Base-by-base conservation (phyloP, 2,888 invertebrate species). In the Oscheius onirici region DNA sequence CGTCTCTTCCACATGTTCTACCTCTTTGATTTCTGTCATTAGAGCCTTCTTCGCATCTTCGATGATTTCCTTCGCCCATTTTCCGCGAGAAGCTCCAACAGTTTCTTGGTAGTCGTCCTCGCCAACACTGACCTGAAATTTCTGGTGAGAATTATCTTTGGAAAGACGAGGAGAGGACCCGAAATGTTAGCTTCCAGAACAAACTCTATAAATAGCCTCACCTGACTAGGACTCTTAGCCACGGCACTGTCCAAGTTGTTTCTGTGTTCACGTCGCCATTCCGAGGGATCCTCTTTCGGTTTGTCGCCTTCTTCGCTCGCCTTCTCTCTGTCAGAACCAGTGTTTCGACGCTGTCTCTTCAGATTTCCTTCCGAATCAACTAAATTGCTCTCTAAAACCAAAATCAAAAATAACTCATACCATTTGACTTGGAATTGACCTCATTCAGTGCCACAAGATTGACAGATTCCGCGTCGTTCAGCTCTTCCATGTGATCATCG, bases 381-480 rank as follows among this genome's bases (percentile, higher is more conserved):
- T 63, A 28, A 49, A 63, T 49, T 3, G 2, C 34, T 41, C 17
- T 57, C 2, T 46, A 10, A n/a, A 5, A 5, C 46, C 15, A 46
- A 20, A 34, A 40, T 26, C 20, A 40, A 22, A 40, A 17, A 43
- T 26, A 26, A 72, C 69, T 66, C 82, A 73, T 11, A 82, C 79
- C 46, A 61, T 67, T 71, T 57, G 76, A 74, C 40, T 80, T 75
- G 10, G 76, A 69, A 22, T 77, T 74, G 20, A 86, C 76, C 65
- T 86, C 86, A 55, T 80, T 83, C 46, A 86, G 70, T 2, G 84
- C 86, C 15, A 86, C 86, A 41, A 86, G 71, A 71, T 86, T 86
- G n/a, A 86, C 85, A 8, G 81, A 73, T 46, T 78, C 77, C 41
- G 80, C 73, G 68, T 84, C 84, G 40, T 84, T 83, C 49, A 84